Percentiles rank a stretch among this genome's conserved stretches.
phyloP scores from a whole-genome alignment of 2,797 vertebrate genomes.

The Cossypha polioptera region DNA sequence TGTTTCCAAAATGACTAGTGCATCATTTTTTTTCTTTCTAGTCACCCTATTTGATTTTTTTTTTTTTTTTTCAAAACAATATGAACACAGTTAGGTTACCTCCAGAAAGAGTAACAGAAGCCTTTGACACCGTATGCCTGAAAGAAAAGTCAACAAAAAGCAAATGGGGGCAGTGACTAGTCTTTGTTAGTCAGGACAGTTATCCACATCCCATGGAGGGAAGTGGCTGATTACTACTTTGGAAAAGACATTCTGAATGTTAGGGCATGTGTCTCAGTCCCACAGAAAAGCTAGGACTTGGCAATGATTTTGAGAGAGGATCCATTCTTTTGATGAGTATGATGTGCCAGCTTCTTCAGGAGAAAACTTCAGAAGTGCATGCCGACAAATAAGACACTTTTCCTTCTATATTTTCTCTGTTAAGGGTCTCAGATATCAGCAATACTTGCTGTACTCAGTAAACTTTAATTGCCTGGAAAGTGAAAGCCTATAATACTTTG shows the following conservation, averaged over 20 bases:
- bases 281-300: neutral
- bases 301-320: neutral
- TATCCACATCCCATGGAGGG: neutral
- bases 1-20: neutral
- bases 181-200: neutral
- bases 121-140: fast-evolving
- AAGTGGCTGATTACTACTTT: neutral
- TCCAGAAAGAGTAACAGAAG: neutral
- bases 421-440: neutral
- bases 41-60: neutral
- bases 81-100: neutral
- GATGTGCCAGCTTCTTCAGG: neutral
- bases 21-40: neutral
- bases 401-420: neutral
- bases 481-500: neutral
- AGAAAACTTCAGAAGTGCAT: neutral
- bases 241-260: neutral
- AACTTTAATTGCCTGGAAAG: neutral
- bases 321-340: neutral
- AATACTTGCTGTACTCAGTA: neutral
- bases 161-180: neutral
- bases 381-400: neutral
- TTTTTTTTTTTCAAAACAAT: neutral
- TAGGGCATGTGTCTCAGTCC: neutral
- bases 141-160: neutral